Conservation (phyloP, 2,888 invertebrate species). For the Dichetophora obliterata region DNA sequence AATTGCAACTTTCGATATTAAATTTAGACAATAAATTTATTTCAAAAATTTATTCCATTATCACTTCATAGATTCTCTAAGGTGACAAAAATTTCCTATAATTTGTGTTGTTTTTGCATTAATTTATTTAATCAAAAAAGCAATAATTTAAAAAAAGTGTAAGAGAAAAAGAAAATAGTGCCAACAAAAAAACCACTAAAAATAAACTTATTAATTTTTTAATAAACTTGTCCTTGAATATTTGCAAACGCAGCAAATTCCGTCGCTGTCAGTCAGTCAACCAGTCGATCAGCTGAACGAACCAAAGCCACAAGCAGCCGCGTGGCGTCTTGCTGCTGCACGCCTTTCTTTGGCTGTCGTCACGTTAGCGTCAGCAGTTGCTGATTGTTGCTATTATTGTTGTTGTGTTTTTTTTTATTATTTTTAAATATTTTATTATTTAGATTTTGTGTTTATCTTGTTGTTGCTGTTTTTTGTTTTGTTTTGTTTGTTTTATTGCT, state of each 20-base stretch:
- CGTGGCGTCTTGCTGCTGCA: not conserved
- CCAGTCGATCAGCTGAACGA: not conserved
- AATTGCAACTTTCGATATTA: too few species aligned
- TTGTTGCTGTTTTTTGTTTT: not conserved
- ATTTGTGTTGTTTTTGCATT: too few species aligned
- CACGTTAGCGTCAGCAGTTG: constrained; percentile 1
- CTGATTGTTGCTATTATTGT: too few species aligned
- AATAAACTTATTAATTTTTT: constrained; percentile 4
- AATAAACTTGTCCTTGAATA: constrained; percentile 20
- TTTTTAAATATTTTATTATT: not conserved
- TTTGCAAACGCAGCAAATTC: not conserved
- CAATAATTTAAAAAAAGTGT: too few species aligned
- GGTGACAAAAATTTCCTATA: too few species aligned
- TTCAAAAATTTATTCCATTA: too few species aligned
- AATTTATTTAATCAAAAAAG: too few species aligned
- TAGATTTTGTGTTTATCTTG: not conserved
- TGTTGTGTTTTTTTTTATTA: not conserved
- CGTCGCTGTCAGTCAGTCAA: not conserved
- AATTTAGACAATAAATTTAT: too few species aligned
- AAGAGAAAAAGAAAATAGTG: too few species aligned
- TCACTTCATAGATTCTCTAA: too few species aligned
- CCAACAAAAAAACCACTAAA: not conserved
- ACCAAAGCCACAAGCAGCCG: not conserved
- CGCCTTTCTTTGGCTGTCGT: constrained; percentile 5
- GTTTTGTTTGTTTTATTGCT: not conserved